These are phyloP conservation scores for Eupeodes luniger DNA, from an alignment of 2,888 invertebrate genomes.

Conservation along the genomic window DNA sequence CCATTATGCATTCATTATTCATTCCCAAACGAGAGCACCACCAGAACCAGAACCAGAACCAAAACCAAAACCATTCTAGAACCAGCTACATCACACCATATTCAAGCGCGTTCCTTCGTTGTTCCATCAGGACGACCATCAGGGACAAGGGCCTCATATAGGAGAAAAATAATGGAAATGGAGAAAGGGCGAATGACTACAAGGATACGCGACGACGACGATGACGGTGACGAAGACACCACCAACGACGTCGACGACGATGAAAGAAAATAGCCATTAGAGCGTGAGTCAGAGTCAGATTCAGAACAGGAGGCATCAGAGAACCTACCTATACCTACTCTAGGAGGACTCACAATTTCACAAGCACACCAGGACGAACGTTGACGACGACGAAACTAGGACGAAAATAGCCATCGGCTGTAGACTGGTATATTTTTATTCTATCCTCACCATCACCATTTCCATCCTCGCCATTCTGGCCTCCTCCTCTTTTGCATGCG, in stretches of 20 bases:
- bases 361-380: slow-evolving; percentile 32
- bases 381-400: slow-evolving; percentile 43
- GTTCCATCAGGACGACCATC: too few species aligned
- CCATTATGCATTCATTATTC: slow-evolving; percentile 74
- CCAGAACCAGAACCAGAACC: not conserved
- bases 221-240: not conserved
- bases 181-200: not conserved
- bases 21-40: slow-evolving; percentile 38
- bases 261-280: slow-evolving; percentile 71
- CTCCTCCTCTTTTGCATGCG: slow-evolving; percentile 32
- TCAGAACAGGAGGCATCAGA: not conserved
- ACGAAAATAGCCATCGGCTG: slow-evolving; percentile 66
- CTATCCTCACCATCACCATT: not conserved
- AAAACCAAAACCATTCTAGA: not conserved
- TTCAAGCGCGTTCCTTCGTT: not conserved
- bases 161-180: not conserved
- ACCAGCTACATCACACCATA: not conserved
- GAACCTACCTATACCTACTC: too few species aligned
- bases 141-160: too few species aligned
- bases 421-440: slow-evolving; percentile 58
- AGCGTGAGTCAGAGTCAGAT: slow-evolving; percentile 27
- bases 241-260: not conserved
- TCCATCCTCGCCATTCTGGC: not conserved
- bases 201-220: not conserved
- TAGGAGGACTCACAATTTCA: not conserved